Percentiles rank a stretch among this genome's conserved stretches.
These are phyloP conservation scores for Cotesia vestalis DNA, from an alignment of 1,140 invertebrate genomes.

Conservation along the genomic window DNA sequence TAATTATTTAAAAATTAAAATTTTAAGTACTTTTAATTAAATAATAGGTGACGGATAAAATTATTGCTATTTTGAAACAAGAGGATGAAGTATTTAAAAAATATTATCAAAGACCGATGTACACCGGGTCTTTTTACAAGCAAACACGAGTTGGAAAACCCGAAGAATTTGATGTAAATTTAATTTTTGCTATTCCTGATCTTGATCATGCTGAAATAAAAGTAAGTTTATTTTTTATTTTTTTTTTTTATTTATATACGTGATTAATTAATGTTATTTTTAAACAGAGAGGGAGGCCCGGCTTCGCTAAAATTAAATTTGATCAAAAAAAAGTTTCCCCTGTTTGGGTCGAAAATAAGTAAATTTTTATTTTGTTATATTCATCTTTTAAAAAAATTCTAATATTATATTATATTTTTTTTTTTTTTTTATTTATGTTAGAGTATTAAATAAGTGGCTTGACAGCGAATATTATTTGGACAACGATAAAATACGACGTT, in stretches of 20 bases:
- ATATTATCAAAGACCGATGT: slow-evolving; percentile 55
- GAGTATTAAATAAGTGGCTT: slow-evolving; percentile 9
- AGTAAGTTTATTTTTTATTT: slow-evolving; percentile 41
- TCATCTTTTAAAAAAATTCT: slow-evolving; percentile 33
- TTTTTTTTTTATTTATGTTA: neutral
- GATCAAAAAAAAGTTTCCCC: slow-evolving; percentile 14
- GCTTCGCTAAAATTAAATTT: slow-evolving; percentile 41
- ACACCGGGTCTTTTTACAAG: slow-evolving; percentile 68
- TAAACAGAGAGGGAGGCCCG: slow-evolving; percentile 31
- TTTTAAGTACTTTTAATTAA: slow-evolving; percentile 4
- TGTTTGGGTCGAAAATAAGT: slow-evolving; percentile 34
- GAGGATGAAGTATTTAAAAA: slow-evolving; percentile 49
- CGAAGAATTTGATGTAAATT: slow-evolving; percentile 69
- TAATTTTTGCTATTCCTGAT: slow-evolving; percentile 62
- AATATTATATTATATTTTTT: neutral
- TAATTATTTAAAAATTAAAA: neutral
- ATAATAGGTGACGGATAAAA: slow-evolving; percentile 36
- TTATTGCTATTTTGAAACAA: slow-evolving; percentile 48
- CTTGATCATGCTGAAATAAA: slow-evolving; percentile 53
- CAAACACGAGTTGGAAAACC: slow-evolving; percentile 64
- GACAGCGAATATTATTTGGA: slow-evolving; percentile 10
- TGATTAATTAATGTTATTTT: slow-evolving; percentile 23
- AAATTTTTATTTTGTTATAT: neutral
- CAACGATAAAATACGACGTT: slow-evolving; percentile 21
- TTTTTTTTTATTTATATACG: slow-evolving; percentile 36